These are phyloP conservation scores for Mirza zaza DNA, from an alignment of 2,113 vertebrate genomes.

Conservation along the genomic window DNA sequence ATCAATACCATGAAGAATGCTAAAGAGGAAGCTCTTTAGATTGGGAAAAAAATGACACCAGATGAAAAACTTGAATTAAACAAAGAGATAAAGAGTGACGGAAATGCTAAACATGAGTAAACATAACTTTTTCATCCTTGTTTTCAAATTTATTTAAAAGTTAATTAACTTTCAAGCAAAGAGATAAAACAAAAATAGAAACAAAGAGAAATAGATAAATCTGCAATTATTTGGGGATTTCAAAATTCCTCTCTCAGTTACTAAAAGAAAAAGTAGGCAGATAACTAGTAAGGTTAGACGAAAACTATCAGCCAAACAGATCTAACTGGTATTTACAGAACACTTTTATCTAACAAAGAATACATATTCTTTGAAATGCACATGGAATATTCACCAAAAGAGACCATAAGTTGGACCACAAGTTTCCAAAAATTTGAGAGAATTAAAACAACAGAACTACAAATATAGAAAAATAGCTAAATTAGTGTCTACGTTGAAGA, in stretches of 20 bases:
- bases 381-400: neutral
- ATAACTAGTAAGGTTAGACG: neutral
- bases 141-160: conserved; percentile 1
- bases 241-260: neutral
- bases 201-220: neutral
- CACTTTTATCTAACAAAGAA: neutral
- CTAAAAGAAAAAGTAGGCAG: neutral
- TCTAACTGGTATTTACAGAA: neutral
- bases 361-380: neutral
- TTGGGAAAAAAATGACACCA: neutral
- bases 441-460: neutral
- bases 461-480: neutral
- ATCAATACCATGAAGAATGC: neutral
- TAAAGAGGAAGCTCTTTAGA: neutral
- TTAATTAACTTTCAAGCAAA: neutral
- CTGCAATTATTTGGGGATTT: neutral
- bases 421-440: neutral
- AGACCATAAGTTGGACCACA: neutral
- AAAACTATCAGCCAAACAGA: neutral
- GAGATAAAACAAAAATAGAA: neutral
- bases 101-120: neutral
- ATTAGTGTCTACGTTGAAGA: neutral
- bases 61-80: neutral
- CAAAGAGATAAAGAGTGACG: neutral
- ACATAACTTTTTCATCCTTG: neutral